Base-by-base conservation (phyloP, 2,888 invertebrate genomes). In the Neuroscelio doddi region DNA sequence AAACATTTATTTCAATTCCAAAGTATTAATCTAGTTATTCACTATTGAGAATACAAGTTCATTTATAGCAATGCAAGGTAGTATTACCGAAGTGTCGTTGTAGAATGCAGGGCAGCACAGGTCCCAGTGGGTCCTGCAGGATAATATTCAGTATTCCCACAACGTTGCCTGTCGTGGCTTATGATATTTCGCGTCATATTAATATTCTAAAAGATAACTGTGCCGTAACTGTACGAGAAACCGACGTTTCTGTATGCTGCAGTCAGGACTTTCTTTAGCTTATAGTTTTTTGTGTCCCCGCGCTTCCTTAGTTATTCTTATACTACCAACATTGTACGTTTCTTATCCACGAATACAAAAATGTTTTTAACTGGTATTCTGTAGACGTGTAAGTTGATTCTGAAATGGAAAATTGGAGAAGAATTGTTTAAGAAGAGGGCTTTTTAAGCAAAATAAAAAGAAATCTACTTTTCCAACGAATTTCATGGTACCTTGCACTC, bases 111-210 rank as follows among this genome's bases (percentile, higher is more conserved):
- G 21, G 21, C 39, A 17, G 39, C 9, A 7, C 9, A 17, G 21
- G 21, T 39, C 39, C 39, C 21, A 16, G n/a, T 27, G 55, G 66
- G 62, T 61, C 66, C 66, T 45, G 53, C 30, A 42, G 77, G 76
- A 80, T 80, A 80, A 80, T 82, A 82, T 82, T 82, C 81, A 80
- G 82, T 81, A 83, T 82, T 83, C 82, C 81, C 81, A 71, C 67
- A 73, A 75, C 77, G 81, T 77, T 70, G 69, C 73, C 81, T 82
- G 82, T 83, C 83, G 82, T 75, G 81, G 82, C 81, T 83, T 82
- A 83, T 83, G 82, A 83, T 83, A 83, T 83, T 83, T 82, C 79
- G 81, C 82, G 81, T 82, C 82, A 80, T 80, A 83, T 83, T 83
- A 83, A 83, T 83, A 83, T 83, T 83, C 83, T 80, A 78, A 74